A percentile compares a stretch with the other conserved stretches of the same genome.
Conservation (phyloP, 2,113 vertebrate genomes). For the Gorilla gorilla region DNA sequence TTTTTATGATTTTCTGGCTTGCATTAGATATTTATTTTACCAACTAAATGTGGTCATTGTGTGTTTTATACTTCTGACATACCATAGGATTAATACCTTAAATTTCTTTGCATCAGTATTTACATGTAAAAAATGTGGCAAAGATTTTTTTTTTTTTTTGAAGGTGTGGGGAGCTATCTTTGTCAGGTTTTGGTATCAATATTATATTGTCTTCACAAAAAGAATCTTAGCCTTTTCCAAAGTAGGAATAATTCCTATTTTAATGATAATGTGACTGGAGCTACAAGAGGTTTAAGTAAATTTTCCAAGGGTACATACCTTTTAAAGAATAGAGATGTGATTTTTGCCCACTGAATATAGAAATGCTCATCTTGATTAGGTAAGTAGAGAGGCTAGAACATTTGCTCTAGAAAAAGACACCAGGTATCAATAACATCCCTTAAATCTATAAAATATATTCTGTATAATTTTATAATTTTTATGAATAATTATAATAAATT, state of each 20-base stretch:
- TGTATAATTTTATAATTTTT: neutral
- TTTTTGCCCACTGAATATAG: neutral
- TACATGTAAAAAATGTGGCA: neutral
- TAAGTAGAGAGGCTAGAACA: neutral
- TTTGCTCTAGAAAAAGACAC: neutral
- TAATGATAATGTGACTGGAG: constrained; percentile 22
- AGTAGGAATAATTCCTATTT: neutral
- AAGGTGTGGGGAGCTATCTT: neutral
- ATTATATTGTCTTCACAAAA: neutral
- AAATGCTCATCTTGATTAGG: neutral
- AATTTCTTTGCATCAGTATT: neutral
- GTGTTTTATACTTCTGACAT: neutral
- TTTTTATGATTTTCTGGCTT: neutral
- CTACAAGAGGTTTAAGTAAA: neutral
- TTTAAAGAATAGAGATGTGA: neutral
- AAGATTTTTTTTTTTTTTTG: neutral
- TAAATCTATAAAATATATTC: neutral
- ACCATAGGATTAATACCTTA: neutral
- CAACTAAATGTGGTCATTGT: neutral
- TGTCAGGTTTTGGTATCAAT: neutral
- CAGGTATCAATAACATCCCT: neutral
- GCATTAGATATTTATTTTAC: neutral
- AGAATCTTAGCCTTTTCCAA: neutral
- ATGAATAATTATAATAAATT: neutral
- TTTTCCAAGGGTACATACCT: neutral